Evolutionary conservation across 2,888 invertebrate species (phyloP).

Genomic region (Rhorus exstirpatorius): DNA sequence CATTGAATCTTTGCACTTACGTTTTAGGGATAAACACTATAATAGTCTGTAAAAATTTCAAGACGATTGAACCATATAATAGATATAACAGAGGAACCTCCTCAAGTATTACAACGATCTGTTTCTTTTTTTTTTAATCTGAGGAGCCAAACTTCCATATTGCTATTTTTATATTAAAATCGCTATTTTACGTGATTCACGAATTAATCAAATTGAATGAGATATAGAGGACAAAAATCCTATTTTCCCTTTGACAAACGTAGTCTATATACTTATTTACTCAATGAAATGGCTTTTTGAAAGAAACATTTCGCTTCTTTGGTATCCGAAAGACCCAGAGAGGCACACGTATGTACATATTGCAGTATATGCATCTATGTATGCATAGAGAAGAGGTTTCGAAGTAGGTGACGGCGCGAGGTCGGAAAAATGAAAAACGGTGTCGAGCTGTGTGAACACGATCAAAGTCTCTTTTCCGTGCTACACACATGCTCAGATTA

Average conservation of each 20-base stretch:
- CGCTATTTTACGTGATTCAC: background rate
- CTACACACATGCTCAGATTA: conserved; percentile 45
- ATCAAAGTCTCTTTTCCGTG: conserved; percentile 71
- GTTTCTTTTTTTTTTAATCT: too few species aligned
- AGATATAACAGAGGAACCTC: too few species aligned
- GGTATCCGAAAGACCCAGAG: background rate
- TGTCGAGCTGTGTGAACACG: conserved; percentile 70
- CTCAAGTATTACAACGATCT: too few species aligned
- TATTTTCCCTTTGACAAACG: too few species aligned
- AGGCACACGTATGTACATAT: background rate
- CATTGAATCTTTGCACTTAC: too few species aligned
- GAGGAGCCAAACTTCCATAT: too few species aligned
- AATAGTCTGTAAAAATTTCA: too few species aligned
- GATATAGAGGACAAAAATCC: too few species aligned
- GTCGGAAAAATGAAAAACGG: conserved; percentile 68
- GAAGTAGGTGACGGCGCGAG: conserved; percentile 55
- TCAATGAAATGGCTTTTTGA: background rate
- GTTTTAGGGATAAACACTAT: too few species aligned
- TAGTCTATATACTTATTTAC: background rate
- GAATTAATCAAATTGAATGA: too few species aligned
- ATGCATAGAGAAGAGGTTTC: background rate
- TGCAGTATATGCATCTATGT: background rate
- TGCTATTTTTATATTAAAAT: too few species aligned
- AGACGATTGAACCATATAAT: too few species aligned
- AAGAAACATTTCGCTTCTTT: background rate